Evolutionary conservation across 92 coral and sea anemone species (phyloP).

Genomic region (Zoanthus gigantus): DNA sequence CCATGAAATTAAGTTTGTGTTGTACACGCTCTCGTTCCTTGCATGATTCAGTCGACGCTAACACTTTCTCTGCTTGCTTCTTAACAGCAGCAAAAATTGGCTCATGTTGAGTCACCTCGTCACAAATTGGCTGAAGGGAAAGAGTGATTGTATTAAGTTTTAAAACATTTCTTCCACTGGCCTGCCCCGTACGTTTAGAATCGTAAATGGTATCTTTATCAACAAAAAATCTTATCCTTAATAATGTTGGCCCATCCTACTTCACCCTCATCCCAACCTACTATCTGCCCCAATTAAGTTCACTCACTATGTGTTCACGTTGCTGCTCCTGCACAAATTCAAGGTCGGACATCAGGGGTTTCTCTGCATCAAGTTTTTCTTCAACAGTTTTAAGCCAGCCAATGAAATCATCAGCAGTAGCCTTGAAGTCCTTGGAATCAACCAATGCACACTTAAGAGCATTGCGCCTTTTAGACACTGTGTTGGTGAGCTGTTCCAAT

Average conservation of each 20-base stretch:
- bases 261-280: too few relatives aligned
- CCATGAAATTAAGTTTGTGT: conserved; percentile 71
- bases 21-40: conserved; percentile 89
- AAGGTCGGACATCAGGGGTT: conserved; percentile 80
- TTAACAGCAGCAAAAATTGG: conserved; percentile 76
- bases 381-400: conserved; percentile 86
- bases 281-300: too few relatives aligned
- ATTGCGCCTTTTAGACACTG: conserved; percentile 79
- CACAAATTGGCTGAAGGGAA: conserved; percentile 74
- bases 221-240: too few relatives aligned
- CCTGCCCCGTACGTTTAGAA: too few relatives aligned
- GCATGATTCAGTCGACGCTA: conserved; percentile 75
- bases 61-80: conserved; percentile 78
- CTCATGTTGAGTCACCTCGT: conserved; percentile 88
- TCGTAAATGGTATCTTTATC: too few relatives aligned
- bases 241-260: too few relatives aligned
- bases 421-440: conserved; percentile 82
- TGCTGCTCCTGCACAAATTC: conserved; percentile 85
- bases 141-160: background rate
- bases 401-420: conserved; percentile 85
- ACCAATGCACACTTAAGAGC: conserved; percentile 84
- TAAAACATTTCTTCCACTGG: background rate
- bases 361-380: conserved; percentile 80
- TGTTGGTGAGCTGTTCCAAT: conserved; percentile 73
- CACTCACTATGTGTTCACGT: conserved; percentile 88